phyloP scores from a whole-genome alignment of 2,888 invertebrate genomes.

The Eristalis intricaria region DNA sequence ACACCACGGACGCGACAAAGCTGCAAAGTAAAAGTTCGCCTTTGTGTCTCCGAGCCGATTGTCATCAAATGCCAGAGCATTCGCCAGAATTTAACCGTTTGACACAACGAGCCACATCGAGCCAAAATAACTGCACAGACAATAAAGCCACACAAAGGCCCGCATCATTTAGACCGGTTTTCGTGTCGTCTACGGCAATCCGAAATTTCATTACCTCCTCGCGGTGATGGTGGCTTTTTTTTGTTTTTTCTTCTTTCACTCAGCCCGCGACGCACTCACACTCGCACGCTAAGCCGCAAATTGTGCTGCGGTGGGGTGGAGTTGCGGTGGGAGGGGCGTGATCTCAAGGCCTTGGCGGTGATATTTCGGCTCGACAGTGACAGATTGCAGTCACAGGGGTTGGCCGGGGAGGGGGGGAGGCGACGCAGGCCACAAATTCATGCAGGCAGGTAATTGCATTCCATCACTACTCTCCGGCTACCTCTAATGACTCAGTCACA shows the following conservation, averaged over 20 bases:
- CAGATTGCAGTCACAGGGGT: slow-evolving; percentile 50
- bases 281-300: not conserved
- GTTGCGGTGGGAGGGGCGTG: no score
- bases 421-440: slow-evolving; percentile 12
- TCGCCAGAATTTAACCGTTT: not conserved
- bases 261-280: not conserved
- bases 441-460: slow-evolving; percentile 61
- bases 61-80: not conserved
- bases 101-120: not conserved
- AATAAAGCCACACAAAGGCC: slow-evolving; percentile 9
- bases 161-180: slow-evolving; percentile 33
- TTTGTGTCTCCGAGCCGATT: not conserved
- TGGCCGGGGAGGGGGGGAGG: not conserved
- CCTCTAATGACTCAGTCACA: slow-evolving; percentile 27
- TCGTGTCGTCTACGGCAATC: slow-evolving; percentile 1
- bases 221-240: not conserved
- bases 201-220: not conserved
- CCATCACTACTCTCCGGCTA: not conserved
- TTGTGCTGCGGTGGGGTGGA: not conserved
- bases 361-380: slow-evolving; percentile 39
- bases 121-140: not conserved
- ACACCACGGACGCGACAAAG: not conserved
- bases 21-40: not conserved
- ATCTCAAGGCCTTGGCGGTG: not conserved
- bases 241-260: not conserved